These are phyloP conservation scores for Drosophila bocki DNA, from an alignment of 1,140 invertebrate species.

Conservation along the genomic window DNA sequence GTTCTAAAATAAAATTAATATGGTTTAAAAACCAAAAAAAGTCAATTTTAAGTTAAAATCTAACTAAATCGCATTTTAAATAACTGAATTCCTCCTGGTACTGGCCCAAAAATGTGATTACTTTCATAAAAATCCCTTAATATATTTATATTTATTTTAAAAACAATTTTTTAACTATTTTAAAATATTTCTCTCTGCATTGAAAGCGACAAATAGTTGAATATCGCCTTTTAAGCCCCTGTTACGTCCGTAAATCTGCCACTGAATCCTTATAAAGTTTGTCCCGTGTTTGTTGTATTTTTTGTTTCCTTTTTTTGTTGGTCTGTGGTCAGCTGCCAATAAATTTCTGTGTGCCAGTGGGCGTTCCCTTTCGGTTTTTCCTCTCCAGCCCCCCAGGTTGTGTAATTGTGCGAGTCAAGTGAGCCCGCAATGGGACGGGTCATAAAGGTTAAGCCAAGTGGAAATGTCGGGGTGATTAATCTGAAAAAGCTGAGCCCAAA, in stretches of 20 bases:
- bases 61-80: too few species aligned
- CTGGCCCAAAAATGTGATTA: too few species aligned
- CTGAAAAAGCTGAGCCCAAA: conserved; percentile 19
- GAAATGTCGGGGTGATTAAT: conserved; percentile 62
- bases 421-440: conserved; percentile 28
- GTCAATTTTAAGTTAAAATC: too few species aligned
- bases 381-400: conserved; percentile 19
- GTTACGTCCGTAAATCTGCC: conserved; percentile 58
- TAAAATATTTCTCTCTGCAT: neutral
- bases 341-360: conserved; percentile 54
- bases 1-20: too few species aligned
- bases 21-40: too few species aligned
- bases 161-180: neutral
- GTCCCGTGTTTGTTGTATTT: neutral
- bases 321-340: conserved; percentile 63
- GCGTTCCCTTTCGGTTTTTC: conserved; percentile 8
- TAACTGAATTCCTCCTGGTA: too few species aligned
- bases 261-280: conserved; percentile 57
- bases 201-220: conserved; percentile 30
- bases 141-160: neutral
- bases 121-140: neutral
- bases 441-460: conserved; percentile 57
- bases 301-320: conserved; percentile 14
- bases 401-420: conserved; percentile 63
- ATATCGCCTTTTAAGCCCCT: conserved; percentile 17